A percentile compares a stretch with the other conserved stretches of the same genome.
phyloP scores from a whole-genome alignment of 2,888 invertebrate genomes.

The Drosophila prolongata region DNA sequence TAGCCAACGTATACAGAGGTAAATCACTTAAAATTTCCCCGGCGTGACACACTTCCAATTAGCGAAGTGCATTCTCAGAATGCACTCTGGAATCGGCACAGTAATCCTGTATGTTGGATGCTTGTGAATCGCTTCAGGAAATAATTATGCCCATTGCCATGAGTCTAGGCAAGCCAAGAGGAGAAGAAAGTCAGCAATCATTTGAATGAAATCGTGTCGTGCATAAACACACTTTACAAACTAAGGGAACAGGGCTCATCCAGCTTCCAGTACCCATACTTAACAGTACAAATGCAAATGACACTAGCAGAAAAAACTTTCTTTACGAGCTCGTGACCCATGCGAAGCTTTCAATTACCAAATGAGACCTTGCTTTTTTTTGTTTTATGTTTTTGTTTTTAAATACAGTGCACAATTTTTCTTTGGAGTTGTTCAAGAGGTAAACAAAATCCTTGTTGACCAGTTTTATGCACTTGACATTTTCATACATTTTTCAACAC shows the following conservation, averaged over 20 bases:
- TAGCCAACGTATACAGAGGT: background rate
- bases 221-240: background rate
- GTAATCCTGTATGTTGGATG: slow-evolving; percentile 5
- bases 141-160: background rate
- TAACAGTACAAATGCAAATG: background rate
- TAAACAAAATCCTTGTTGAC: no score
- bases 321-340: no score
- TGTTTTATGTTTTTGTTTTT: background rate
- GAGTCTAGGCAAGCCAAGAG: background rate
- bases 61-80: background rate
- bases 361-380: background rate
- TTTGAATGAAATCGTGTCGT: slow-evolving; percentile 1
- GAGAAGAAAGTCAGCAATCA: background rate
- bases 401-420: background rate
- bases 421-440: no score
- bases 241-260: background rate
- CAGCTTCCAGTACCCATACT: background rate
- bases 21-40: background rate
- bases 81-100: background rate
- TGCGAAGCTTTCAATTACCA: slow-evolving; percentile 5
- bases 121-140: no score
- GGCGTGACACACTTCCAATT: background rate
- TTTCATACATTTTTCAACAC: background rate
- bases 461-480: background rate
- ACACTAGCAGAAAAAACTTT: no score